Evolutionary conservation across 1,140 invertebrate genomes (phyloP), one percentile per base, ranked within the genome.

Genomic region (Mya arenaria): DNA sequence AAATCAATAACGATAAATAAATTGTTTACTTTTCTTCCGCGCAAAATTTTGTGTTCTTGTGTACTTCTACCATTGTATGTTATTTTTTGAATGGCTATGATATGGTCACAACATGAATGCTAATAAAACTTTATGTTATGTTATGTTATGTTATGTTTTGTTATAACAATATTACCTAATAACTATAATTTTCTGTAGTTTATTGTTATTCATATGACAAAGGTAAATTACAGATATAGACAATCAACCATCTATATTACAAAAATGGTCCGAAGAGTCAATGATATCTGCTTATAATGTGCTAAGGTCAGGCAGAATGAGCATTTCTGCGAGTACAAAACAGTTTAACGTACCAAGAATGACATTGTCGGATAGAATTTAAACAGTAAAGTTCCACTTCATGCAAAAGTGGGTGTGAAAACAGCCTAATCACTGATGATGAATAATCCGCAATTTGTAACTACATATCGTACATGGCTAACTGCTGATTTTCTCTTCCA

Each of bases 251-350:
- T 28, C 32, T n/a, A n/a, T 37, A 62, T 60, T 39, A 62, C 10
- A 56, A 39, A 75, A 75, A 58, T 58, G 48, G 71, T 73, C 71
- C n/a, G 4, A 36, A 58, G 71, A 73, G 23, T n/a, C 13, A 17
- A 75, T 75, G 72, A 1, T n/a, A 1, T 37, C 58, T 25, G 56
- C 55, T 3, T 75, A 39, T 62, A 8, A 62, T 25, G 72, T 37
- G 3, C 34, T 74, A 15, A 60, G 37, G 34, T 6, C 6, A n/a
- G 56, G 58, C 4, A 28, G 37, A 23, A 75, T 62, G 56, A 28
- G 5, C 19, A 66, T 78, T 30, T 52, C 39, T n/a, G 8, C 74
- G 23, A 62, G 58, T 28, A 25, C 74, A 5, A 78, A 66, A 78
- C 1, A n/a, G 44, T 73, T 37, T 56, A 48, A 23, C 4, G 69